These are phyloP conservation scores for Gambusia holbrooki DNA, from an alignment of 2,113 vertebrate genomes.

Conservation along the genomic window DNA sequence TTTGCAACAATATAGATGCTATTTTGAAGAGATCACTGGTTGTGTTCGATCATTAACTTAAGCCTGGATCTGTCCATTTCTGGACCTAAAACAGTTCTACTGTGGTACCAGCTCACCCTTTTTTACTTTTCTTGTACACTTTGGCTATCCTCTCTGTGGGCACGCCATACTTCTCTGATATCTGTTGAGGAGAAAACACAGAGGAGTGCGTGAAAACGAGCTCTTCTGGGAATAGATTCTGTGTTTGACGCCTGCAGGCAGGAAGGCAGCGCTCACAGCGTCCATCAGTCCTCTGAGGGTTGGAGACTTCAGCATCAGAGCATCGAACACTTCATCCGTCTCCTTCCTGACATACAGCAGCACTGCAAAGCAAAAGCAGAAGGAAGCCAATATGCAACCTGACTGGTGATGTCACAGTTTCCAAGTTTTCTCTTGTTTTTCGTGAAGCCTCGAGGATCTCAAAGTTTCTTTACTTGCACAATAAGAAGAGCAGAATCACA, in stretches of 20 bases:
- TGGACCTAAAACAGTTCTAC: not conserved
- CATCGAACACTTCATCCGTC: conserved; percentile 95
- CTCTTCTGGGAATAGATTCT: not conserved
- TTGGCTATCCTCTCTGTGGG: conserved; percentile 92
- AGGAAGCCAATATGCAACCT: not conserved
- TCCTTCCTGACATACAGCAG: conserved; percentile 96
- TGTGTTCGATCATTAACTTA: no score
- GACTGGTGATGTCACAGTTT: not conserved
- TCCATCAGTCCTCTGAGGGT: conserved; percentile 94
- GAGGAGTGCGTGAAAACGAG: not conserved
- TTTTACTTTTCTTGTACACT: conserved; percentile 99
- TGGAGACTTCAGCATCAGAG: conserved; percentile 95
- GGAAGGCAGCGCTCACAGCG: conserved; percentile 85
- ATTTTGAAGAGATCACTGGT: no score
- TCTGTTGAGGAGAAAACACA: conserved; percentile 74
- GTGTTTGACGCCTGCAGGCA: not conserved
- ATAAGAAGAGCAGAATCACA: not conserved
- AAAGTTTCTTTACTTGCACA: not conserved
- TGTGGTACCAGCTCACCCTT: conserved; percentile 85
- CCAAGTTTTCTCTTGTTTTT: not conserved
- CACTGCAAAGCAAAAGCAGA: conserved; percentile 79
- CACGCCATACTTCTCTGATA: conserved; percentile 94
- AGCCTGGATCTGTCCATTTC: not conserved
- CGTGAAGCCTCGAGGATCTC: not conserved
- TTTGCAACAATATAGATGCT: no score